Evolutionary conservation across 2,797 vertebrate species (phyloP), one percentile per base, ranked within the genome.

Genomic region (Syngnathus rostellatus): DNA sequence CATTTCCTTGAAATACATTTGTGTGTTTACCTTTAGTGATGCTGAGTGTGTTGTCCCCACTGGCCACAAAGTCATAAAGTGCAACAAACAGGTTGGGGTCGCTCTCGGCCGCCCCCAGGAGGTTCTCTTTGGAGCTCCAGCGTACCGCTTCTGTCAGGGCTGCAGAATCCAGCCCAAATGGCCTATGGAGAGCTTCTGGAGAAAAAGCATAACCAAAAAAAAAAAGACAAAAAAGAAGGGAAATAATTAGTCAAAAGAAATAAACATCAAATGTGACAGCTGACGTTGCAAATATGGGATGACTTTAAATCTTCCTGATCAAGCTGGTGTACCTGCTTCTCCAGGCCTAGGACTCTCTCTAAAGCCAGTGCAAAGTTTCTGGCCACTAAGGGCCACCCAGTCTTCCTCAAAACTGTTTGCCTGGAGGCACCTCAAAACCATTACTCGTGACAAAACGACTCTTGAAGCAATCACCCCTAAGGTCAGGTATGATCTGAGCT

Each of bases 71-170:
- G 88, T 99, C 97, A 65, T 99, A 99, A 93, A 99, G 97, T 90
- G 97, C 97, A 88, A 99, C 95, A 57, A 99, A 99, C 82, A 99
- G 95, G 90, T 99, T 99, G 43, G 97, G 96, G 77, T 99, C 97
- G 5, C 94, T 98, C 90, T 98, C 97, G 0, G 96, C 90, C 25
- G 96, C 96, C 75, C 97, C 97, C 2, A 99, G 92, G 62, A 99
- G 89, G 86, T 98, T 99, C 88, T 99, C 97, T 89, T 99, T 99
- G 70, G 97, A 99, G 88, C 96, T 99, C 97, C 97, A 99, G 78
- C 97, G 93, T 85, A 98, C 96, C 41, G 97, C 97, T 86, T 99
- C 97, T 0, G 93, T 96, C 87, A 99, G 88, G 2, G 94, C 92
- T 39, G 95, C 92, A 2, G 95, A 92, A 74, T 98, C 96, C n/a